Base-by-base conservation (phyloP, 2,888 invertebrate genomes). In the Cantharis rufa region DNA sequence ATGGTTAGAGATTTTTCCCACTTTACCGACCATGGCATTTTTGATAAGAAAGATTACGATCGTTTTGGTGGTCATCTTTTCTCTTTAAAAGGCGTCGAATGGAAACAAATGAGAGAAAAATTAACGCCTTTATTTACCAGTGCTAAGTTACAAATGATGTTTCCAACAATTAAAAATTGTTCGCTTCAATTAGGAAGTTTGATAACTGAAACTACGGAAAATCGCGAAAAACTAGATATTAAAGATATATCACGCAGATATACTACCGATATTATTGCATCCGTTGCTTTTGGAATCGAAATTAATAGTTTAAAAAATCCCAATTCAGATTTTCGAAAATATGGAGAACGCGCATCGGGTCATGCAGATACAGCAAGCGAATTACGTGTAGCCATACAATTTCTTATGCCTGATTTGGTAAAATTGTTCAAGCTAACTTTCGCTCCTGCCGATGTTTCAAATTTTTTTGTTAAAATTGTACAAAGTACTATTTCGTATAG, bases 171-270 rank as follows among this genome's bases (percentile, higher is more conserved):
- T 5, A n/a, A 48, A 48, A 48, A 48, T 48, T 48, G 48, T 5
- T 48, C 48, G 1, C 1, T 48, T n/a, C 5, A 48, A n/a, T n/a
- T 48, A 48, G n/a, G 10, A 10, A 27, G 27, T n/a, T n/a, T 82
- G 16, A 70, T 87, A 28, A 72, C 82, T 10, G 64, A 82, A 27
- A 48, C 73, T 62, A 69, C 77, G 1, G 78, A 71, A 73, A 84
- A 63, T 74, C 83, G 18, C 10, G 71, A 81, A 7, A 83, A 85
- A 0, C 77, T 88, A 0, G 90, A 90, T 69, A 82, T 89, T 1
- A 88, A 88, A 81, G 88, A 89, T 61, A 73, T 88, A 9, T 84
- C 87, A 28, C 87, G 88, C 0, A 86, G 88, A 4, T 90, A 86
- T 78, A 89, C 90, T 7, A 48, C 48, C 1, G 48, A 48, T 48